Evolutionary conservation across 2,888 invertebrate species (phyloP), one percentile per base, ranked within the genome.

Genomic region (Dichetophora obliterata): DNA sequence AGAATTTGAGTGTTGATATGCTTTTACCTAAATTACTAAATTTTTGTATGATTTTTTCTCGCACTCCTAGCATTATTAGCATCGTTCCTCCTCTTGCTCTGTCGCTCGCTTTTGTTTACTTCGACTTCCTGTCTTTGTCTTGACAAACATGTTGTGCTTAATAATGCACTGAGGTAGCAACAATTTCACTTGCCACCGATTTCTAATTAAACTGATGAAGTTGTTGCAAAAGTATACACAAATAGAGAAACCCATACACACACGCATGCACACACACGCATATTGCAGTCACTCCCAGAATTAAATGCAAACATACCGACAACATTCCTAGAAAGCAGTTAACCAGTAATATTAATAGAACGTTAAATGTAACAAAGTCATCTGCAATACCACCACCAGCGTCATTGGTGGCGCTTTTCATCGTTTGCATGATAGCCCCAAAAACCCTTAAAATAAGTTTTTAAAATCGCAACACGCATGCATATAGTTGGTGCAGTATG

Each of bases 191-290:
- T 27, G 63, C 34, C 31, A 34, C 31, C 34, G 19, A 34, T 34
- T 34, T 65, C 63, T 65, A 65, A 65, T 65, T 65, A 65, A n/a
- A n/a, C n/a, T 65, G 16, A 65, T 65, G 34, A 37, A 65, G 63
- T 63, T 63, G 19, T 27, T 16, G 63, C 27, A 4, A 34, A 65
- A 31, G n/a, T 9, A 16, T n/a, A 31, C 27, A 16, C 19, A 19
- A 9, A 54, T 19, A 19, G 19, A 63, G 3, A 0, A 0, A 9
- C 27, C 27, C 5, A 37, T 9, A 37, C 37, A 1, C 22, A 22
- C 6, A 54, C 19, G 6, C 57, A 57, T 1, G 1, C 0, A 57
- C 19, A 24, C 9, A 19, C 27, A 59, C 27, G 14, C 24, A 59
- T 31, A 31, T 31, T 6, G 8, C 22, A 57, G 11, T 2, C 27